These are phyloP conservation scores for Odontamblyopus rebecca DNA, from an alignment of 2,797 vertebrate genomes.

Conservation along the genomic window DNA sequence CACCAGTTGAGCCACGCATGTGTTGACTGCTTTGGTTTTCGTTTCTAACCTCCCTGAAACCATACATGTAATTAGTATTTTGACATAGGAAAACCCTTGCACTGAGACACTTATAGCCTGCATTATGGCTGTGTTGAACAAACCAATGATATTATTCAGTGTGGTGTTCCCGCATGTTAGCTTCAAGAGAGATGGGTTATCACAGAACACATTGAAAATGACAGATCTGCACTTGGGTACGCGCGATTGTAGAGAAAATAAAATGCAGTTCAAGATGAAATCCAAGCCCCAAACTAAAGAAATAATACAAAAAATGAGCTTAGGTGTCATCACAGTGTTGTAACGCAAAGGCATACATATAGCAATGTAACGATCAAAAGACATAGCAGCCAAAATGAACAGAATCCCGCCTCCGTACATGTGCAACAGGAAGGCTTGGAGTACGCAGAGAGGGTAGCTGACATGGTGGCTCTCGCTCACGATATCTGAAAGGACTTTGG, in stretches of 20 bases:
- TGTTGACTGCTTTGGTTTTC: constrained; percentile 75
- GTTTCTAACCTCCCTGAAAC: constrained; percentile 47
- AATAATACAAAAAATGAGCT: constrained; percentile 52
- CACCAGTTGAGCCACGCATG: constrained; percentile 70
- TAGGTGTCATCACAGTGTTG: constrained; percentile 64
- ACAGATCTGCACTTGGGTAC: constrained; percentile 64
- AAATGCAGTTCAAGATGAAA: constrained; percentile 54
- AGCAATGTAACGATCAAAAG: constrained; percentile 76
- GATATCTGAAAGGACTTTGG: constrained; percentile 68
- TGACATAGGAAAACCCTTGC: constrained; percentile 70
- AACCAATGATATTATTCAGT: constrained; percentile 70
- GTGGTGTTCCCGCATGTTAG: constrained; percentile 66
- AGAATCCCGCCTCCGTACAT: constrained; percentile 75
- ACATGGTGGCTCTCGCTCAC: constrained; percentile 54
- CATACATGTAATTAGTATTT: constrained; percentile 73
- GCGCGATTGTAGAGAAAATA: constrained; percentile 69
- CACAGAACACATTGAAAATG: constrained; percentile 75
- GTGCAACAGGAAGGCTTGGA: constrained; percentile 78
- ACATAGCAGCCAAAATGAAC: constrained; percentile 79
- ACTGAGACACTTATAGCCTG: constrained; percentile 65
- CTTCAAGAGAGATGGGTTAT: constrained; percentile 75
- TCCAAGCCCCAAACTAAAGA: constrained; percentile 70
- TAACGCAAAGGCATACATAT: constrained; percentile 77
- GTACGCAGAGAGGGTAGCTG: constrained; percentile 71
- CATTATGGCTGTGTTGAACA: constrained; percentile 68